Conservation (phyloP, 2,888 invertebrate genomes). For the Trissolcus japonicus region DNA sequence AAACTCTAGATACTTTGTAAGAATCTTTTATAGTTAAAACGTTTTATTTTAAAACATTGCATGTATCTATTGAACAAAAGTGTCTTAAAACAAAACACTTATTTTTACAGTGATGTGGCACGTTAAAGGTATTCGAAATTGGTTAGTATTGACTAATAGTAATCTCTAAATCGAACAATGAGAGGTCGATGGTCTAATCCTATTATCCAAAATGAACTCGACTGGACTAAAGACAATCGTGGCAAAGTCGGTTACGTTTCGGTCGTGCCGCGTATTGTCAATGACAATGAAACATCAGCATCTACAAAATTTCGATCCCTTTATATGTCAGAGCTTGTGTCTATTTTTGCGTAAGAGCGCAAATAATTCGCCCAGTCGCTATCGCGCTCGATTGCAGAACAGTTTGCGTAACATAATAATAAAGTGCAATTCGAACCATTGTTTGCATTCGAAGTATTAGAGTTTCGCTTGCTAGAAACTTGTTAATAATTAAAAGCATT, state of each 20-base stretch:
- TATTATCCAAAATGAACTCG: constrained; percentile 57
- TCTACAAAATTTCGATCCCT: constrained; percentile 10
- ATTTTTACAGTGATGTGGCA: no score
- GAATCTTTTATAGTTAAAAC: no score
- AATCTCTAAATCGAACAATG: constrained; percentile 41
- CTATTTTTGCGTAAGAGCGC: constrained; percentile 3
- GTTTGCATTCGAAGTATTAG: no score
- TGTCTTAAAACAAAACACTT: no score
- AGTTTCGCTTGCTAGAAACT: no score
- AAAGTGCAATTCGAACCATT: constrained; percentile 7
- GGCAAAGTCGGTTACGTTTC: constrained; percentile 48
- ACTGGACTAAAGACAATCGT: constrained; percentile 53
- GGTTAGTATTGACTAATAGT: constrained; percentile 40
- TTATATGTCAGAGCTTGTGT: background rate
- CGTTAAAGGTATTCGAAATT: constrained; percentile 29
- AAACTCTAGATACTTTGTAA: no score
- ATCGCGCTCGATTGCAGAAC: background rate
- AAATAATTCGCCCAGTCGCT: background rate
- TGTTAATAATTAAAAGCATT: no score
- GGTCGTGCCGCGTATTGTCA: constrained; percentile 16
- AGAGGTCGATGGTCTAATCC: constrained; percentile 50
- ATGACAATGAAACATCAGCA: constrained; percentile 9
- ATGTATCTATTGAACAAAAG: no score
- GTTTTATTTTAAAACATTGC: no score
- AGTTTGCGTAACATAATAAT: background rate